phyloP scores from a whole-genome alignment of 2,888 invertebrate species.

The Latheticus oryzae region DNA sequence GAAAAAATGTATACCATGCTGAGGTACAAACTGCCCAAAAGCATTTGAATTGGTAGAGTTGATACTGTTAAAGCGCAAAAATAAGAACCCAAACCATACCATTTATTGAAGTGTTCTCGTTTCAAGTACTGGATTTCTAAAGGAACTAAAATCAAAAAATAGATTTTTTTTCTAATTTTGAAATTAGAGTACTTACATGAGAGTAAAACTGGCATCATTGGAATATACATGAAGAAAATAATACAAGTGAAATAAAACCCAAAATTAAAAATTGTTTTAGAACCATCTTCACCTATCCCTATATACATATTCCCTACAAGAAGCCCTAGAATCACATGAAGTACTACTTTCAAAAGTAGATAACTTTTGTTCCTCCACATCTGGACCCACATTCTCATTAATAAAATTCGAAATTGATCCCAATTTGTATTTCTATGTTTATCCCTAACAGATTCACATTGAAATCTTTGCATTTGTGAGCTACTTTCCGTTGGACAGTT shows the following conservation, averaged over 20 bases:
- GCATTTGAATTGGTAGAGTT: constrained; percentile 77
- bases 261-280: constrained; percentile 85
- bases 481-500: constrained; percentile 12
- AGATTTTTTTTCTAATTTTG: too few relatives aligned
- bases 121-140: constrained; percentile 81
- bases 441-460: constrained; percentile 3
- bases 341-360: constrained; percentile 74
- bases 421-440: constrained; percentile 18
- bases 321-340: constrained; percentile 77
- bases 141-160: constrained; percentile 78
- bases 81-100: constrained; percentile 85
- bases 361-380: constrained; percentile 81
- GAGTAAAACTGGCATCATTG: constrained; percentile 84
- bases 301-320: constrained; percentile 78
- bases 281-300: constrained; percentile 82
- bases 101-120: constrained; percentile 86
- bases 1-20: constrained; percentile 79
- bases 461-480: constrained; percentile 21
- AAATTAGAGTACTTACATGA: constrained; percentile 83
- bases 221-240: constrained; percentile 83
- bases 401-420: constrained; percentile 76
- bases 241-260: constrained; percentile 85
- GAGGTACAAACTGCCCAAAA: constrained; percentile 76
- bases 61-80: constrained; percentile 81
- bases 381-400: constrained; percentile 79